phyloP scores from a whole-genome alignment of 2,888 invertebrate species.

The Hypsopygia costalis region DNA sequence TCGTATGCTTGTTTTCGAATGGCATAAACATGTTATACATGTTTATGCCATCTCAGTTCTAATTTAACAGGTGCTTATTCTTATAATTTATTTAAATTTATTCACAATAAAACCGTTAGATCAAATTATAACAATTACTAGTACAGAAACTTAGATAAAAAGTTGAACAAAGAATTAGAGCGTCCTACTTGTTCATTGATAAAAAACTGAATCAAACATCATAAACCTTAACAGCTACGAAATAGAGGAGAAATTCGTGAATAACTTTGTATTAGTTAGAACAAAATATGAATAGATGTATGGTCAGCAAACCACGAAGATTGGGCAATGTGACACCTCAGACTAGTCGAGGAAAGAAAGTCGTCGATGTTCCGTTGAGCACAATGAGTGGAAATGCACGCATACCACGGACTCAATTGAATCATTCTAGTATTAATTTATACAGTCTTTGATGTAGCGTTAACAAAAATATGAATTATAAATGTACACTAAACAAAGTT shows the following conservation, averaged over 20 bases:
- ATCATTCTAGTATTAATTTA: conserved; percentile 58
- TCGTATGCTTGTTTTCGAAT: too few species aligned
- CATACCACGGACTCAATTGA: conserved; percentile 72
- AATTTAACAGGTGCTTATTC: too few species aligned
- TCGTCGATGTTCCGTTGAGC: conserved; percentile 37
- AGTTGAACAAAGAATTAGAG: too few species aligned
- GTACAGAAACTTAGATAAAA: background rate
- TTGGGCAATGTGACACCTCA: conserved; percentile 68
- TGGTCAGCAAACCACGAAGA: conserved; percentile 18
- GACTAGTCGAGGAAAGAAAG: conserved; percentile 55
- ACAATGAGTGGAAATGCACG: conserved; percentile 66
- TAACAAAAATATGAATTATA: conserved; percentile 32
- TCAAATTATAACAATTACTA: background rate
- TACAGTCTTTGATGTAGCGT: conserved; percentile 41
- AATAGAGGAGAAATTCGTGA: too few species aligned
- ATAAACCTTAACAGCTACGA: background rate
- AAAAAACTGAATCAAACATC: too few species aligned
- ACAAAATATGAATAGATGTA: conserved; percentile 10
- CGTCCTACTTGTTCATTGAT: background rate
- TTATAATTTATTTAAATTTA: background rate
- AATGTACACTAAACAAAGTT: too few species aligned
- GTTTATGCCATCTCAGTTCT: too few species aligned
- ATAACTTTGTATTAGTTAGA: background rate
- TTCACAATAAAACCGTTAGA: background rate
- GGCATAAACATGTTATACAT: too few species aligned